Percentiles rank a stretch among this genome's conserved stretches.
phyloP scores from a whole-genome alignment of 2,888 invertebrate species.

The Trissonchulus sp. region DNA sequence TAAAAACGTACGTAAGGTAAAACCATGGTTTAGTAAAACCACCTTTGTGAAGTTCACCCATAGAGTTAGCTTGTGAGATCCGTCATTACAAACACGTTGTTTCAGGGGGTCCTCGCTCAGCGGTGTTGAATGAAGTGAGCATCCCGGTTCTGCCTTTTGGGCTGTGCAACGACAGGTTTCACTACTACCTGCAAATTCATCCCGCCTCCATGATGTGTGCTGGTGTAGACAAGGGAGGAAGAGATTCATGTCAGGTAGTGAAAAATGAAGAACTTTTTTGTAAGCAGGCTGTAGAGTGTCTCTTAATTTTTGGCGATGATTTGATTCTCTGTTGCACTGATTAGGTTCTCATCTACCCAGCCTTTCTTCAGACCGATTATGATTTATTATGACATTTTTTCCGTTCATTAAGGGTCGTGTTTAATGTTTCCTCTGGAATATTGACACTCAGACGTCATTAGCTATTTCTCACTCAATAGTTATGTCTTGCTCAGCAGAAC shows the following conservation, averaged over 20 bases:
- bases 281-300: not conserved
- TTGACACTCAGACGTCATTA: not conserved
- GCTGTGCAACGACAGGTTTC: conserved; percentile 3
- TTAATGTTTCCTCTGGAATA: not conserved
- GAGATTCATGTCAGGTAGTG: conserved; percentile 46
- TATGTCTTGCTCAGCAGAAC: too few relatives aligned
- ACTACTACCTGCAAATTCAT: conserved; percentile 43
- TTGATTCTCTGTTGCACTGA: too few relatives aligned
- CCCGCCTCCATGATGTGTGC: conserved; percentile 47
- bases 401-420: too few relatives aligned
- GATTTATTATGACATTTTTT: too few relatives aligned
- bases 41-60: too few relatives aligned
- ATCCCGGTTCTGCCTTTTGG: not conserved
- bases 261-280: not conserved
- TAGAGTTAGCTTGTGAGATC: too few relatives aligned
- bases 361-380: too few relatives aligned
- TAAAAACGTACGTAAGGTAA: too few relatives aligned
- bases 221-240: conserved; percentile 43
- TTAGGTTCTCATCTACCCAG: too few relatives aligned
- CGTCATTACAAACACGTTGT: too few relatives aligned
- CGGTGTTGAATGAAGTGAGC: not conserved
- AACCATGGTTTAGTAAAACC: too few relatives aligned
- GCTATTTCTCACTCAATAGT: not conserved
- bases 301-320: too few relatives aligned
- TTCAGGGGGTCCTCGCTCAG: not conserved